Evolutionary conservation across 2,113 vertebrate species (phyloP).

Genomic region (Sander vitreus): DNA sequence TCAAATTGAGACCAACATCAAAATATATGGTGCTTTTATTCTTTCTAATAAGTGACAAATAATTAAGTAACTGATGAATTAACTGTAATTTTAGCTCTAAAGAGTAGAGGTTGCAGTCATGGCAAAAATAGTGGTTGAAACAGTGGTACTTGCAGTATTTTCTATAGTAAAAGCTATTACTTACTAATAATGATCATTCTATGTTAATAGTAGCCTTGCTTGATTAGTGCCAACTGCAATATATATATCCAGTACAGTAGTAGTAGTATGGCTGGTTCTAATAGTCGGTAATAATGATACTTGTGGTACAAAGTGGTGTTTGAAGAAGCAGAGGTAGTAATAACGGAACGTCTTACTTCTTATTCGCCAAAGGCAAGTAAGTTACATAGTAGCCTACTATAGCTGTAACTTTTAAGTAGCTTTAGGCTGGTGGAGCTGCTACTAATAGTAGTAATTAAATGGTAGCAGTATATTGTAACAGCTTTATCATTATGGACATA

Average conservation of each 20-base stretch:
- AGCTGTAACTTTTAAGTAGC: not conserved
- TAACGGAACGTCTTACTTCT: not conserved
- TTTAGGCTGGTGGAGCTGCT: not conserved
- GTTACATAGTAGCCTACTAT: too few relatives aligned
- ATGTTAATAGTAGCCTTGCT: too few relatives aligned
- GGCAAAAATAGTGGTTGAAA: not conserved
- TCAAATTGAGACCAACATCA: too few relatives aligned
- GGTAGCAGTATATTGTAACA: not conserved
- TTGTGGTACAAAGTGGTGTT: not conserved
- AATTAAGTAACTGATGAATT: not conserved
- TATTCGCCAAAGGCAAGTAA: not conserved
- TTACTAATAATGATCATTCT: too few relatives aligned
- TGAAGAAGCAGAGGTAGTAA: not conserved
- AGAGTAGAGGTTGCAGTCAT: not conserved
- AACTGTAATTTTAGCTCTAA: not conserved
- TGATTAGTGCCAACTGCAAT: not conserved
- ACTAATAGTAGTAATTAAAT: not conserved
- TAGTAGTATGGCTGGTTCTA: not conserved
- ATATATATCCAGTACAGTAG: not conserved
- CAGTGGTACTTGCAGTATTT: not conserved
- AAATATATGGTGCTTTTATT: too few relatives aligned
- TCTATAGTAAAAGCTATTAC: too few relatives aligned
- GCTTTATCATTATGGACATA: not conserved
- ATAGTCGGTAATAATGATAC: too few relatives aligned
- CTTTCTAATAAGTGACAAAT: too few relatives aligned